A percentile compares a stretch with the other conserved stretches of the same genome.
Conservation (phyloP, 2,797 vertebrate species). For the Setipinna tenuifilis region DNA sequence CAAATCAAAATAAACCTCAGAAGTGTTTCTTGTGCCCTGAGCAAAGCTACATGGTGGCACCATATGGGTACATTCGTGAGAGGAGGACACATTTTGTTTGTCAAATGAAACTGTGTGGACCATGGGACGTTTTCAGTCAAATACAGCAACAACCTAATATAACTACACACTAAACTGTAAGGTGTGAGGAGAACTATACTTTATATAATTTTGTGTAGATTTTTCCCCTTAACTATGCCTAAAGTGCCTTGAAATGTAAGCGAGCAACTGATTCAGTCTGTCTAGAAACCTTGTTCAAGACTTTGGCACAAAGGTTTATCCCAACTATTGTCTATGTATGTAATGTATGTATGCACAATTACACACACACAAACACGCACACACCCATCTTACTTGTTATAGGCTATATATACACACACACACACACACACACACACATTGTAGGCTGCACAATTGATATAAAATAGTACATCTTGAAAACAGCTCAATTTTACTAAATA, state of each 20-base stretch:
- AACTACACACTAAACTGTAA: neutral
- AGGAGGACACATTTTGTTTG: neutral
- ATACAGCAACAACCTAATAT: neutral
- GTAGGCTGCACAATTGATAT: too few relatives aligned
- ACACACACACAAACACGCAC: slow-evolving; percentile 12
- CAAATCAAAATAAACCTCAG: neutral
- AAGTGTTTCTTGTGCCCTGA: neutral
- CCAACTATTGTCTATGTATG: too few relatives aligned
- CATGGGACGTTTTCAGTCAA: neutral
- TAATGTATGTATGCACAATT: too few relatives aligned
- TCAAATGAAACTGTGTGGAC: neutral
- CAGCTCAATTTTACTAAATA: neutral
- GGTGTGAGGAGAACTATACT: too few relatives aligned
- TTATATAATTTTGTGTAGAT: too few relatives aligned
- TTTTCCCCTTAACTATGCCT: too few relatives aligned
- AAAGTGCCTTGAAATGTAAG: too few relatives aligned
- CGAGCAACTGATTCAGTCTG: too few relatives aligned
- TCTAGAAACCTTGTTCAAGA: too few relatives aligned
- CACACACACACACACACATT: neutral
- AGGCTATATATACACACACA: slow-evolving; percentile 80
- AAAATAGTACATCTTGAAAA: neutral
- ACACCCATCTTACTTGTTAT: slow-evolving; percentile 37
- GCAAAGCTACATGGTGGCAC: neutral
- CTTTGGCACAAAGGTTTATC: too few relatives aligned
- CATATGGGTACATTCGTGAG: neutral